Conservation (phyloP, 64 coral and sea anemone species). For the Actinia tenebrosa region DNA sequence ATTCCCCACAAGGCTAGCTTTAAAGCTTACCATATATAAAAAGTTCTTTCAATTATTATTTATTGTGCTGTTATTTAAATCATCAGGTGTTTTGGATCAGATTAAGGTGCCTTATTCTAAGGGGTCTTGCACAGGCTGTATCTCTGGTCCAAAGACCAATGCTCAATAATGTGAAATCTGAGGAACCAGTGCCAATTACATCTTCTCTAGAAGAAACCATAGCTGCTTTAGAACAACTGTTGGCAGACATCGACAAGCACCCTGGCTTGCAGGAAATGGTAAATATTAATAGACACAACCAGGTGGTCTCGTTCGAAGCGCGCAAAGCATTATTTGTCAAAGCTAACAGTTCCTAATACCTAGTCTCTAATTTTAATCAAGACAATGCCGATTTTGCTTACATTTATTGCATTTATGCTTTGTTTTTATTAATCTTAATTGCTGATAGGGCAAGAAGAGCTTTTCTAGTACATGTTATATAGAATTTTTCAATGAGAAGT, state of each 20-base stretch:
- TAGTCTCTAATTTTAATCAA: no score
- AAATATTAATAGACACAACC: not conserved
- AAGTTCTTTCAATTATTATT: not conserved
- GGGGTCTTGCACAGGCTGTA: conserved; percentile 59
- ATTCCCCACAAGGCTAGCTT: no score
- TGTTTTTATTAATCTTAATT: no score
- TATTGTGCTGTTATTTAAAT: not conserved
- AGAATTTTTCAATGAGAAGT: no score
- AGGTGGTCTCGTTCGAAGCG: no score
- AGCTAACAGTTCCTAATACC: no score
- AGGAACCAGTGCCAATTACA: not conserved
- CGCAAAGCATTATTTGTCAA: no score
- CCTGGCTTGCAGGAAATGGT: conserved; percentile 60
- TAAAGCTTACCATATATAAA: no score
- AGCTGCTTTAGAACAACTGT: conserved; percentile 31
- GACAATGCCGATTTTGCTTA: no score
- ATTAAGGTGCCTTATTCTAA: conserved; percentile 61
- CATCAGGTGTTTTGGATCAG: conserved; percentile 78
- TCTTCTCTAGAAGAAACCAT: conserved; percentile 49
- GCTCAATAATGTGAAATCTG: not conserved
- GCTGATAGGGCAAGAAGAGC: no score
- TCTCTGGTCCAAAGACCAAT: conserved; percentile 37
- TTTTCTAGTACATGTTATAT: no score
- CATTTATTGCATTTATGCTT: no score
- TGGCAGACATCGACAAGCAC: conserved; percentile 52